Conservation (phyloP, 1,140 invertebrate genomes). For the Ridgeia piscesae region DNA sequence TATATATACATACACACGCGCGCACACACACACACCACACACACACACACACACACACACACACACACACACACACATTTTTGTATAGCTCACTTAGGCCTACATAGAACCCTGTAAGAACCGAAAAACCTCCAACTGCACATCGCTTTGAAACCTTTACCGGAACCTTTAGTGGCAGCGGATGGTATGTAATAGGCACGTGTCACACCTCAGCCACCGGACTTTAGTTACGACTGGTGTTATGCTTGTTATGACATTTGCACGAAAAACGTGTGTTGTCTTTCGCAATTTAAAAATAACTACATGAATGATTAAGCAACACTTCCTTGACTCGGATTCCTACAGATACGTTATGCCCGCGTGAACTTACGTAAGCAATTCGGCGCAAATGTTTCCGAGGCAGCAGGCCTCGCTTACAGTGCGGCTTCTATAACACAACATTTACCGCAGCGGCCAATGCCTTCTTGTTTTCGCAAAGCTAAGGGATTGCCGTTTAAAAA, state of each 20-base stretch:
- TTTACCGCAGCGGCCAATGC: background rate
- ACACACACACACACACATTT: no score
- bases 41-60: conserved; percentile 25
- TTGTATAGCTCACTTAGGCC: no score
- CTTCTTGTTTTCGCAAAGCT: background rate
- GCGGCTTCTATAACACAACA: background rate
- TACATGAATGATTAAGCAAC: background rate
- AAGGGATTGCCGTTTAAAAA: background rate
- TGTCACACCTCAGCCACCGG: no score
- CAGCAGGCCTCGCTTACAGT: background rate
- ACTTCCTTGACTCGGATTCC: background rate
- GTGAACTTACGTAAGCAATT: no score
- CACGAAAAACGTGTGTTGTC: no score
- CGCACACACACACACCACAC: conserved; percentile 31
- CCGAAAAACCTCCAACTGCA: no score
- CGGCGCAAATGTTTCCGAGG: background rate
- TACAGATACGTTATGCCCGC: background rate
- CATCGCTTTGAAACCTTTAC: no score
- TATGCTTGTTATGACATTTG: no score
- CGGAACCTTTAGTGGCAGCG: no score
- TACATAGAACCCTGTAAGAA: no score
- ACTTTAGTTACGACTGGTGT: no score
- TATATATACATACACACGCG: conserved; percentile 8
- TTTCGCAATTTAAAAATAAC: background rate
- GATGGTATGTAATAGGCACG: no score